Conservation (phyloP, 2,888 invertebrate genomes). For the Emesis russula region DNA sequence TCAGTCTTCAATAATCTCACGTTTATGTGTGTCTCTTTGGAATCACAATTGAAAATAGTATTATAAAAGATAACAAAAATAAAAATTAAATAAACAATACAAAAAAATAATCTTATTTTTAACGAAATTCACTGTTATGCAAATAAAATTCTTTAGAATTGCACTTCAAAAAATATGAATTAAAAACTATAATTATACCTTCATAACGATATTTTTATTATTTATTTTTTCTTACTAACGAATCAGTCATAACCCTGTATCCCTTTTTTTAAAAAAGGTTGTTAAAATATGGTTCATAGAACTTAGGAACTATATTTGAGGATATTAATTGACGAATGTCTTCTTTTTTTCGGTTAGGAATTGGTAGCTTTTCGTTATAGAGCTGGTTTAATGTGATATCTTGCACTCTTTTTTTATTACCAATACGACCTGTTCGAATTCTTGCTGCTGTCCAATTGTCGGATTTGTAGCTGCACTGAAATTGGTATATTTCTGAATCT, state of each 20-base stretch:
- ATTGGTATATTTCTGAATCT: slow-evolving; percentile 24
- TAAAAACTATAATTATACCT: slow-evolving; percentile 13
- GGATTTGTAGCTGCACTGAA: slow-evolving; percentile 5
- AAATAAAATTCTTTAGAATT: slow-evolving; percentile 23
- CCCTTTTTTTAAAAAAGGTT: slow-evolving; percentile 23
- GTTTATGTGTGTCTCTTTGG: slow-evolving; percentile 18
- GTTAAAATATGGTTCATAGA: slow-evolving; percentile 27
- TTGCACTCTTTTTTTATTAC: slow-evolving; percentile 24
- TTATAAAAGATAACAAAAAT: slow-evolving; percentile 24
- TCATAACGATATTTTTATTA: slow-evolving; percentile 26
- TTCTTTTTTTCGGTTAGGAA: slow-evolving; percentile 65
- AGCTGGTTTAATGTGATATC: neutral
- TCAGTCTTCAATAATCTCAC: slow-evolving; percentile 23
- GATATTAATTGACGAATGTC: slow-evolving; percentile 64
- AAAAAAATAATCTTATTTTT: slow-evolving; percentile 25
- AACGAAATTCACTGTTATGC: slow-evolving; percentile 18
- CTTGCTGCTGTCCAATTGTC: slow-evolving; percentile 11
- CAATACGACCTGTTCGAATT: neutral
- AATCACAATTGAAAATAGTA: slow-evolving; percentile 24
- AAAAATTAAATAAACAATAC: slow-evolving; percentile 29
- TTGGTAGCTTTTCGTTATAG: slow-evolving; percentile 47
- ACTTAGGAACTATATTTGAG: slow-evolving; percentile 34
- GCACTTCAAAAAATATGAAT: slow-evolving; percentile 31
- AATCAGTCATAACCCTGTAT: slow-evolving; percentile 31
- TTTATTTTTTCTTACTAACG: neutral